Conservation (phyloP, 2,797 vertebrate species). For the Myiotriccus ornatus region DNA sequence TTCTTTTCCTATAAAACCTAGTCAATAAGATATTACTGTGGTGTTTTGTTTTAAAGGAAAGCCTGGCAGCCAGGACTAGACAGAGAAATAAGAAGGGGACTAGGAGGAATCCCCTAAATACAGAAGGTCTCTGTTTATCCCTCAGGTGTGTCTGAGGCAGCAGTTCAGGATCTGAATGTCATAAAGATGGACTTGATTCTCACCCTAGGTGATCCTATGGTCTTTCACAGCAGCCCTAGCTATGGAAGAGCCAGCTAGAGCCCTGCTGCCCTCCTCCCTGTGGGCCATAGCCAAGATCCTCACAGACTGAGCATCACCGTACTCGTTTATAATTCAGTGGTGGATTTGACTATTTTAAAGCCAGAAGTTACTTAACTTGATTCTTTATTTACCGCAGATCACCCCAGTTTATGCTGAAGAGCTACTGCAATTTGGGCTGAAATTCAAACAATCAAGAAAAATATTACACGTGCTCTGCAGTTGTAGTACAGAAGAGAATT, state of each 20-base stretch:
- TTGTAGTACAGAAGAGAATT: background rate
- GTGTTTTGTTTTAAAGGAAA: conserved; percentile 32
- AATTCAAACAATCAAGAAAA: background rate
- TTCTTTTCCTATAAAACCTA: conserved; percentile 45
- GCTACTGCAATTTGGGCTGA: background rate
- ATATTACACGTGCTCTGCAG: background rate
- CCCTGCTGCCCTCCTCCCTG: background rate
- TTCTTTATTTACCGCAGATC: background rate
- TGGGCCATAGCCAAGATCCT: background rate
- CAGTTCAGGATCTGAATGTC: background rate
- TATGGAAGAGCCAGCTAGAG: background rate
- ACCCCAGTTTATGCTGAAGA: background rate
- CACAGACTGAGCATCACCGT: background rate
- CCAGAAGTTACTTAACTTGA: background rate
- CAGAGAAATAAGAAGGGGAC: background rate
- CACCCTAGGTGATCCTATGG: background rate
- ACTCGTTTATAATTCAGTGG: background rate
- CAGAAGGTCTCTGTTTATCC: background rate
- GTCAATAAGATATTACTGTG: conserved; percentile 26
- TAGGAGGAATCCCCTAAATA: background rate
- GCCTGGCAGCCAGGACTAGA: background rate
- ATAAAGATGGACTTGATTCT: background rate
- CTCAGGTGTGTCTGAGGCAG: background rate
- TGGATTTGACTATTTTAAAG: background rate
- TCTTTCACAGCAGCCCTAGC: background rate